Percentiles rank a stretch among this genome's conserved stretches.
These are phyloP conservation scores for Stigmatopora nigra DNA, from an alignment of 2,113 vertebrate genomes.

Conservation along the genomic window DNA sequence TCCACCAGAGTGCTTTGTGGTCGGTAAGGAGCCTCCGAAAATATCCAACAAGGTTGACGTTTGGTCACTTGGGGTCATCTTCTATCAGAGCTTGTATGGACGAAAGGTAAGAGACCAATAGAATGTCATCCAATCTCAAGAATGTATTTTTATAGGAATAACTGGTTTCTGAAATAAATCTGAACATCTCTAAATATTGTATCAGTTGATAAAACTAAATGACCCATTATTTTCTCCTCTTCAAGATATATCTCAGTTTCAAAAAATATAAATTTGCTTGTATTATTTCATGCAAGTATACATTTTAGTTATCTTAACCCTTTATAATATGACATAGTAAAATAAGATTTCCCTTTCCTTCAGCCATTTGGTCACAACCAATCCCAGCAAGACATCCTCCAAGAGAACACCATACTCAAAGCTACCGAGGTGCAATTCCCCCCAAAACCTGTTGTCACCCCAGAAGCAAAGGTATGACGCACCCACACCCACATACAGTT, in stretches of 20 bases:
- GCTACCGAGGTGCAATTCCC: constrained; percentile 94
- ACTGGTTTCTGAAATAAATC: too few relatives aligned
- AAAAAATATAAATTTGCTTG: too few relatives aligned
- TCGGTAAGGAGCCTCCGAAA: constrained; percentile 91
- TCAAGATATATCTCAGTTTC: neutral
- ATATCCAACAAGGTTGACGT: constrained; percentile 97
- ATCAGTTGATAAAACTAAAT: too few relatives aligned
- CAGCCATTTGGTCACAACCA: constrained; percentile 95
- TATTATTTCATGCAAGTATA: too few relatives aligned
- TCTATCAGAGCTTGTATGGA: constrained; percentile 95
- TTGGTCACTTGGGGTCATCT: constrained; percentile 94
- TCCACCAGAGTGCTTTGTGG: constrained; percentile 92
- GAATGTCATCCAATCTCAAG: neutral
- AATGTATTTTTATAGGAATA: neutral
- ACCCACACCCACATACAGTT: neutral
- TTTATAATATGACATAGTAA: too few relatives aligned
- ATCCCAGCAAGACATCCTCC: constrained; percentile 92
- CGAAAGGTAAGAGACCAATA: constrained; percentile 75
- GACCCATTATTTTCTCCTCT: neutral
- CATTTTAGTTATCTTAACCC: too few relatives aligned
- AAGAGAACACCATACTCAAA: constrained; percentile 94
- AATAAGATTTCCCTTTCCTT: constrained; percentile 6
- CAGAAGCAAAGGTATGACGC: constrained; percentile 84
- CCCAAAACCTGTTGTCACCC: constrained; percentile 87
- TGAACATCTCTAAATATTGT: too few relatives aligned